Percentiles rank a stretch among this genome's conserved stretches.
phyloP scores from a whole-genome alignment of 1,140 invertebrate species.

The Pseudachorutes palmiensis region DNA sequence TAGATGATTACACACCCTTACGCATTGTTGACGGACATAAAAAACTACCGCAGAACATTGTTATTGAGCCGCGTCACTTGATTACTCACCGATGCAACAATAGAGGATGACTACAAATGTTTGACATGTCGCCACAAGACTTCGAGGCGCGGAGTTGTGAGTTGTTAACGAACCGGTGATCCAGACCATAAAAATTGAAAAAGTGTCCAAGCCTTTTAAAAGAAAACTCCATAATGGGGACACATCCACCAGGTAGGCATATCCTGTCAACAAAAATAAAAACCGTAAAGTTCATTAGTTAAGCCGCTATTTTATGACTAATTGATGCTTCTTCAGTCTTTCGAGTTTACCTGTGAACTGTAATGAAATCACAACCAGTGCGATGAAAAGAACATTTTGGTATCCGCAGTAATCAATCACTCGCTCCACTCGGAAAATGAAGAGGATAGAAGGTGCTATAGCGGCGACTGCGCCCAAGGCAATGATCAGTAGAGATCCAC shows the following conservation, averaged over 20 bases:
- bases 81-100: constrained; percentile 35
- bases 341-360: constrained; percentile 36
- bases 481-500: constrained; percentile 26
- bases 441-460: constrained; percentile 26
- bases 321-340: neutral
- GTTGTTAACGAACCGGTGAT: constrained; percentile 33
- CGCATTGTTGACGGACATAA: no score
- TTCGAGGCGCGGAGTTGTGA: constrained; percentile 30
- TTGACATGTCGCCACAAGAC: constrained; percentile 36
- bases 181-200: constrained; percentile 34
- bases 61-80: neutral
- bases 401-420: constrained; percentile 37
- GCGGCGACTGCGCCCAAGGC: constrained; percentile 31
- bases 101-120: constrained; percentile 34
- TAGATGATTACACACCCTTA: no score
- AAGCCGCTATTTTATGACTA: neutral
- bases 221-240: constrained; percentile 30
- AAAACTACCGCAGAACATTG: no score
- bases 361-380: constrained; percentile 33
- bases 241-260: constrained; percentile 31
- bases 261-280: constrained; percentile 24
- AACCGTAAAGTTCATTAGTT: neutral
- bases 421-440: constrained; percentile 36
- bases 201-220: constrained; percentile 35
- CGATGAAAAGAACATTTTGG: constrained; percentile 34